Conservation (phyloP, 2,888 invertebrate species). For the Dione vanillae region DNA sequence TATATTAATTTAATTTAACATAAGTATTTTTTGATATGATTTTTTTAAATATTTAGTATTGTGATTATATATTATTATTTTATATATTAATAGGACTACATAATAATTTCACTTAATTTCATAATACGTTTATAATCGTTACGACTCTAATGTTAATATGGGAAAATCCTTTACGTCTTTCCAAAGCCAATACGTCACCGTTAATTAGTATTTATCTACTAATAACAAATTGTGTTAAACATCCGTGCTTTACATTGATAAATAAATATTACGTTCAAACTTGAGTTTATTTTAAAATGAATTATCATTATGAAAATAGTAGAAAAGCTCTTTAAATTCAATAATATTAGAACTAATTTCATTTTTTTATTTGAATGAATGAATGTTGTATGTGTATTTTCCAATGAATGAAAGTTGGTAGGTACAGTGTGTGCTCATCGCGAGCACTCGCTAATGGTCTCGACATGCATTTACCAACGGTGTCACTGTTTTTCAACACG, state of each 20-base stretch:
- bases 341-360: neutral
- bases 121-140: neutral
- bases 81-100: too few relatives aligned
- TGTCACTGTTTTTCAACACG: constrained; percentile 27
- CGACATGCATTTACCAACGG: constrained; percentile 58
- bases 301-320: neutral
- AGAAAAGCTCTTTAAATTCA: neutral
- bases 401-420: constrained; percentile 42
- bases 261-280: constrained; percentile 14
- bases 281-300: neutral
- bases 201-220: constrained; percentile 46
- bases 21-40: constrained; percentile 22
- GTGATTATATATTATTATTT: too few relatives aligned
- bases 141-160: constrained; percentile 38
- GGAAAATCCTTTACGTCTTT: constrained; percentile 45
- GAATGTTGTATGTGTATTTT: constrained; percentile 34
- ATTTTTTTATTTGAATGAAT: constrained; percentile 27
- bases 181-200: constrained; percentile 31
- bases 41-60: too few relatives aligned
- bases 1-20: neutral
- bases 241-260: constrained; percentile 7
- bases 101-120: too few relatives aligned
- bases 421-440: constrained; percentile 39
- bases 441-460: constrained; percentile 55
- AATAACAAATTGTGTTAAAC: constrained; percentile 35